Evolutionary conservation across 1,140 invertebrate species (phyloP).

Genomic region (Periplaneta americana): DNA sequence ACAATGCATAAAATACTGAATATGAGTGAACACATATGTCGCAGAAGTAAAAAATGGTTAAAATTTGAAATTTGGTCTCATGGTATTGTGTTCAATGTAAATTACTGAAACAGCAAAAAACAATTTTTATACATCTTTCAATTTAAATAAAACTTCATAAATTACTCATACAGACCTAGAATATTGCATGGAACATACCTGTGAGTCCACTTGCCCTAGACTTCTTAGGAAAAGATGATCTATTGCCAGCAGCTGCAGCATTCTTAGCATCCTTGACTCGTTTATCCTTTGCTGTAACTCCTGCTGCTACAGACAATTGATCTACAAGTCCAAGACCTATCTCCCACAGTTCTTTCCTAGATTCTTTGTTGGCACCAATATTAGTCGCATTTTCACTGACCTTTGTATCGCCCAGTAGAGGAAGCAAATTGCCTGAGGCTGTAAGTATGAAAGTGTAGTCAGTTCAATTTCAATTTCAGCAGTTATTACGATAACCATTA

Average conservation of each 20-base stretch:
- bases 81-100: no score
- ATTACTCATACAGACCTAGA: no score
- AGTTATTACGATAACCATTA: not conserved
- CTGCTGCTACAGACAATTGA: conserved; percentile 68
- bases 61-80: no score
- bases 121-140: no score
- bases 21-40: no score
- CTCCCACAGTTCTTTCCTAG: conserved; percentile 37
- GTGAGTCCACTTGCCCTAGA: conserved; percentile 1
- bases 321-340: conserved; percentile 48
- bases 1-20: no score
- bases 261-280: conserved; percentile 71
- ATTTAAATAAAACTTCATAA: no score
- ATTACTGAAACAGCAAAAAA: no score
- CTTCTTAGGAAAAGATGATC: conserved; percentile 11
- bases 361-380: conserved; percentile 3
- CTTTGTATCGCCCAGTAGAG: not conserved
- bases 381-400: not conserved
- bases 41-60: no score
- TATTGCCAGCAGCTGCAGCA: conserved; percentile 18
- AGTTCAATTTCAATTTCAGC: no score
- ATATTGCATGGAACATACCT: not conserved
- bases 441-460: not conserved
- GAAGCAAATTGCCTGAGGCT: not conserved
- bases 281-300: conserved; percentile 77